These are phyloP conservation scores for Clanis bilineata DNA, from an alignment of 2,888 invertebrate species.

Conservation along the genomic window DNA sequence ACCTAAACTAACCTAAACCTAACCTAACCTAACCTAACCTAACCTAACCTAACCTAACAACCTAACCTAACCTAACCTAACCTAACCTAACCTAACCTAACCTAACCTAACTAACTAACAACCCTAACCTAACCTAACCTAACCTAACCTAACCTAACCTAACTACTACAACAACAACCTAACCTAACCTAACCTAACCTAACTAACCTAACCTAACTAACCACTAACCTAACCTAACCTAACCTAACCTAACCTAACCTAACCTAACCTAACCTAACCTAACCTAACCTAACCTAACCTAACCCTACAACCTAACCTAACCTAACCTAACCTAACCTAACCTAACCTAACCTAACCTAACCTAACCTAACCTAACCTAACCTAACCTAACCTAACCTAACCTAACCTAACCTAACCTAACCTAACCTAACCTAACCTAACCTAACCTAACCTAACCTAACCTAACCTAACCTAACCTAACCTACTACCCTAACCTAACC, in stretches of 20 bases:
- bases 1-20: neutral
- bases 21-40: constrained; percentile 20
- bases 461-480: too few relatives aligned
- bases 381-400: too few relatives aligned
- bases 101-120: constrained; percentile 29
- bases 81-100: constrained; percentile 30
- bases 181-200: constrained; percentile 1
- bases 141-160: constrained; percentile 21
- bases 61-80: too few relatives aligned
- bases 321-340: constrained; percentile 19
- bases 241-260: constrained; percentile 20
- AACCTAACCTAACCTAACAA: constrained; percentile 24
- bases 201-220: constrained; percentile 23
- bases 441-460: too few relatives aligned
- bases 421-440: too few relatives aligned
- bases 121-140: constrained; percentile 29
- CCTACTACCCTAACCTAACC: too few relatives aligned
- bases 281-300: constrained; percentile 11
- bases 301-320: constrained; percentile 16
- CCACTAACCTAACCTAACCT: constrained; percentile 23
- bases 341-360: too few relatives aligned
- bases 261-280: constrained; percentile 19
- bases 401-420: too few relatives aligned
- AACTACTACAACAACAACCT: neutral
- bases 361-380: too few relatives aligned